Evolutionary conservation across 2,113 vertebrate genomes (phyloP).

Genomic region (Brachyistius frenatus): DNA sequence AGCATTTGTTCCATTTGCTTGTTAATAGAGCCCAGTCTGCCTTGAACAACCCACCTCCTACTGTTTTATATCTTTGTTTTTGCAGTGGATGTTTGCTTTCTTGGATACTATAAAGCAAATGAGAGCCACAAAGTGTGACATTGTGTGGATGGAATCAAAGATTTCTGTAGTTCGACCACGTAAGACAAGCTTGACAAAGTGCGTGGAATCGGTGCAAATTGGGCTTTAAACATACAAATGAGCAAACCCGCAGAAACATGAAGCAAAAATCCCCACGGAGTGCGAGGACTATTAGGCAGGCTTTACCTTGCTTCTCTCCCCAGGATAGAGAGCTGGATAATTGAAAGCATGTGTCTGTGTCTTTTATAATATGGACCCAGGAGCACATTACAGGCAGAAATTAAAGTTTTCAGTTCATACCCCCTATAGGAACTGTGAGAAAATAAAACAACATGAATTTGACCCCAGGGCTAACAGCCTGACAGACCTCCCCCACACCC

Average conservation of each 20-base stretch:
- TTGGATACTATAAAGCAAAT: slow-evolving; percentile 67
- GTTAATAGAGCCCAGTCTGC: slow-evolving; percentile 75
- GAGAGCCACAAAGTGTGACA: slow-evolving; percentile 62
- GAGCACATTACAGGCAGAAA: slow-evolving; percentile 69
- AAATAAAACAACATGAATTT: slow-evolving; percentile 85
- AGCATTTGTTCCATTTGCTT: slow-evolving; percentile 81
- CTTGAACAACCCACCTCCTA: slow-evolving; percentile 74
- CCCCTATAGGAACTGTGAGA: slow-evolving; percentile 78
- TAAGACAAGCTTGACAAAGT: slow-evolving; percentile 14
- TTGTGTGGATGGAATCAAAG: slow-evolving; percentile 29
- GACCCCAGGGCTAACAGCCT: slow-evolving; percentile 84
- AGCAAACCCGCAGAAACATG: slow-evolving; percentile 21
- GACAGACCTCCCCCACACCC: slow-evolving; percentile 80
- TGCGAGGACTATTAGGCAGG: slow-evolving; percentile 40
- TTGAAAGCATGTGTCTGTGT: slow-evolving; percentile 71
- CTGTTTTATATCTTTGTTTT: slow-evolving; percentile 82
- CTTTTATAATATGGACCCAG: slow-evolving; percentile 61
- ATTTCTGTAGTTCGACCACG: slow-evolving; percentile 19
- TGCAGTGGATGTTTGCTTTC: slow-evolving; percentile 71
- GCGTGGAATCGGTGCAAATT: background rate
- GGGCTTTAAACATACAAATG: slow-evolving; percentile 34
- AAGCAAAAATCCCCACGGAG: slow-evolving; percentile 47
- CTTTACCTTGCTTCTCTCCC: slow-evolving; percentile 37
- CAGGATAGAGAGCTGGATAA: slow-evolving; percentile 56
- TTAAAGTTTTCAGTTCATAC: slow-evolving; percentile 76